Percentiles rank a stretch among this genome's conserved stretches.
phyloP scores from a whole-genome alignment of 2,113 vertebrate genomes.

The Xiphophorus couchianus region DNA sequence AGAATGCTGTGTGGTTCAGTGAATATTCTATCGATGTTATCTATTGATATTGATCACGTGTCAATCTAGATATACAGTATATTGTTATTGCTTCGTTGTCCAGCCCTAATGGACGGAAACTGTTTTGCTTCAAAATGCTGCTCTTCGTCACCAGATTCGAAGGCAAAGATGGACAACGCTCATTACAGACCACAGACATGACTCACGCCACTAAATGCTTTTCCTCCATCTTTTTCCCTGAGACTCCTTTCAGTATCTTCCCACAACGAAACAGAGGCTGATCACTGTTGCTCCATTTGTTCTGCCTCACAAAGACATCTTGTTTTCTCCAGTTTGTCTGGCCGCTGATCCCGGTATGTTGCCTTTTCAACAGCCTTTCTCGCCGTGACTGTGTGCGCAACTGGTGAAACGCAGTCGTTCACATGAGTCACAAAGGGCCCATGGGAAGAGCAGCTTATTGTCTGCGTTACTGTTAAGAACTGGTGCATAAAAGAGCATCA shows the following conservation, averaged over 20 bases:
- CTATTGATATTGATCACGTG: too few species aligned
- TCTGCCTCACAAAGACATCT: constrained; percentile 61
- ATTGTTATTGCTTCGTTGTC: too few species aligned
- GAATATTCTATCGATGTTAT: too few species aligned
- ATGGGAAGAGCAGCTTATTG: constrained; percentile 47
- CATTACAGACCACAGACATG: constrained; percentile 27
- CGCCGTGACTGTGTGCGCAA: constrained; percentile 22
- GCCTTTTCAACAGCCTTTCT: constrained; percentile 35
- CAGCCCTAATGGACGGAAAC: too few species aligned
- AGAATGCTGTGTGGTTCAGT: too few species aligned
- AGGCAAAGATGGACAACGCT: constrained; percentile 7
- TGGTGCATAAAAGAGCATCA: constrained; percentile 24
- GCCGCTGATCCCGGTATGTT: constrained; percentile 27
- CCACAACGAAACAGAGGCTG: constrained; percentile 43
- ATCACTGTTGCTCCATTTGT: constrained; percentile 61
- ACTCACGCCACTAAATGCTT: constrained; percentile 32
- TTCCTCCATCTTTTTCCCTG: constrained; percentile 31
- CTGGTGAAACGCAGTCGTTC: constrained; percentile 56
- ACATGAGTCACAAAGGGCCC: constrained; percentile 63
- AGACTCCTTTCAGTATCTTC: constrained; percentile 55
- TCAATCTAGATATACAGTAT: too few species aligned
- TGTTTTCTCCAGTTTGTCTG: constrained; percentile 55
- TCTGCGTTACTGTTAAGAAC: constrained; percentile 49
- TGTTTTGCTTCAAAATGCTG: neutral
- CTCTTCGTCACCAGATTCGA: neutral